Base-by-base conservation (phyloP, 2,113 vertebrate genomes). In the Cygnus atratus region DNA sequence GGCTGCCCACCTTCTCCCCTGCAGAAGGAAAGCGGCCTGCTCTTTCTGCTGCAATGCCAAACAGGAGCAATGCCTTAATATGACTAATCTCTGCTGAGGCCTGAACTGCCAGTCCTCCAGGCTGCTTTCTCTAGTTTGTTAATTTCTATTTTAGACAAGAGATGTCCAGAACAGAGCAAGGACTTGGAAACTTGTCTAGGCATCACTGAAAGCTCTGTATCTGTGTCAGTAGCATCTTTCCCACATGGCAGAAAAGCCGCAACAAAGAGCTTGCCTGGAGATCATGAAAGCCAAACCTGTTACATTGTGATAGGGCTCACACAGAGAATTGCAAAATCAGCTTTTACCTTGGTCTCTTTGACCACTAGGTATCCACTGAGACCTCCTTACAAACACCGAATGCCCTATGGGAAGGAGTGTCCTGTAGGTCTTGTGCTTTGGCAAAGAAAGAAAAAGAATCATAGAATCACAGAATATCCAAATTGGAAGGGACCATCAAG, bases 321-420 rank as follows among this genome's bases (percentile, higher is more conserved):
- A 13, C 2, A 28, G 28, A 71, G 54, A 70, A 33, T 5, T 50
- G 31, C 43, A 87, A 82, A 57, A 15, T 12, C 57, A 87, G 22
- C 33, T 73, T 66, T 67, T 77, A 31, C 46, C 37, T 43, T 41
- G 50, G 31, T 33, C 26, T 7, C 6, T 88, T 70, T 50, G 72
- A 6, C 19, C 50, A 4, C 25, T 7, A 4, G 9, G n/a, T 33
- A 19, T 12, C 63, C 37, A 0, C 26, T 57, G 3, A 2, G 52
- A 7, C 9, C 21, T 67, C 17, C 28, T 41, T 35, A 54, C 39
- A 44, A 76, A 52, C 41, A 10, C 0, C 2, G 31, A 46, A 21
- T 15, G 37, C 6, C 0, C 0, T 1, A 2, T 12, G n/a, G 70
- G 54, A 68, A 66, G 26, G 35, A 13, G 9, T 15, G 9, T 67